phyloP scores from a whole-genome alignment of 2,888 invertebrate species.

The Caenorhabditis parvicauda region DNA sequence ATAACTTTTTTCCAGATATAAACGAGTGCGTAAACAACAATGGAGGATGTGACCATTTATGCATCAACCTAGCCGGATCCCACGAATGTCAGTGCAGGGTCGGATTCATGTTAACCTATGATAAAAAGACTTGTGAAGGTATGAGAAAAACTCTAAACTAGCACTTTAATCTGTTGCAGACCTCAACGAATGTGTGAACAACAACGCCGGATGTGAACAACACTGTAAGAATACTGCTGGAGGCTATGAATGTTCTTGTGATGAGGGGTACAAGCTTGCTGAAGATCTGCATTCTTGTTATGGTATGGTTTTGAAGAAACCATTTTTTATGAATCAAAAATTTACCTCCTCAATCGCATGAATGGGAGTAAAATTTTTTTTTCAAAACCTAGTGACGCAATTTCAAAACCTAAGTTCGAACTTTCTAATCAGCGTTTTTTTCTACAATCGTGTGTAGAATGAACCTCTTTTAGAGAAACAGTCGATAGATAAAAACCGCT shows the following conservation, averaged over 20 bases:
- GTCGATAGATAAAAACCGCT: too few relatives aligned
- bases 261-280: slow-evolving; percentile 78
- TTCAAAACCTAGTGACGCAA: too few relatives aligned
- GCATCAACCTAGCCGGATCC: slow-evolving; percentile 79
- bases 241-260: slow-evolving; percentile 79
- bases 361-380: not conserved
- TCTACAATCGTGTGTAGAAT: too few relatives aligned
- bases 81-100: slow-evolving; percentile 77
- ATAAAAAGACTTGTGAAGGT: slow-evolving; percentile 52
- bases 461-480: too few relatives aligned
- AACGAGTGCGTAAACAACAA: slow-evolving; percentile 80
- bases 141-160: not conserved
- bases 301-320: slow-evolving; percentile 67
- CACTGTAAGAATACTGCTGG: slow-evolving; percentile 82
- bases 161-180: slow-evolving; percentile 66
- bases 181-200: slow-evolving; percentile 79
- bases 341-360: not conserved
- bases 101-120: slow-evolving; percentile 68
- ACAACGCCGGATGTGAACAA: slow-evolving; percentile 80
- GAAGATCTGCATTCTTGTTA: slow-evolving; percentile 79
- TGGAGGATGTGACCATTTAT: slow-evolving; percentile 81
- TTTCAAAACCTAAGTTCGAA: too few relatives aligned
- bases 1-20: slow-evolving; percentile 69
- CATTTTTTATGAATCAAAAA: not conserved
- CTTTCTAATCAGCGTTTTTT: too few relatives aligned